Evolutionary conservation across 2,888 invertebrate species (phyloP), one percentile per base, ranked within the genome.

Genomic region (Lapara coniferarum): DNA sequence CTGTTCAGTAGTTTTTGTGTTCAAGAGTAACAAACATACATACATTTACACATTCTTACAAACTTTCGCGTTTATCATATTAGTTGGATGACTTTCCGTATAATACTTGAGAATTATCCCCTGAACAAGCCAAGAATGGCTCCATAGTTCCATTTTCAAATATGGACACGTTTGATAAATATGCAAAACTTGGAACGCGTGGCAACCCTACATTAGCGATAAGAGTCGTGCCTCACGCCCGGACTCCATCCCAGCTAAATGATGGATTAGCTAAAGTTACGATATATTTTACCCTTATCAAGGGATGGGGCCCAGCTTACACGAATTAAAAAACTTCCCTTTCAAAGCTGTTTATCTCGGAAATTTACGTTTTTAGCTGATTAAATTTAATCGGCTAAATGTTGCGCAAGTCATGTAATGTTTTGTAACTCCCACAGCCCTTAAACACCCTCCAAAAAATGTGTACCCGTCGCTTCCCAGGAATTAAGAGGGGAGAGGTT

Each of bases 211-310:
- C 14, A 12, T 8, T 55, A 56, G 56, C 56, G 53, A 67, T 56
- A 56, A 67, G 37, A 67, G 46, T 44, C 56, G n/a, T 44, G 53
- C 30, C 52, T 16, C 51, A 69, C 52, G 52, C 52, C 19, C 53
- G 59, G 30, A 16, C 52, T 58, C 30, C 56, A 56, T 56, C 25
- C 51, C 66, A 14, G 37, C 69, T 66, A 69, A 69, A 69, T 69
- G 69, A 69, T 69, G 66, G 66, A 66, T 69, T 66, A 57, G n/a
- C 51, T 52, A 66, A 67, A 69, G 57, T 69, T 69, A 58, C 69
- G 51, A 69, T 58, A 66, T 58, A 66, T 69, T 69, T 69, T 44
- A 69, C 58, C 69, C 69, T 69, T 69, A 67, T 66, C 69, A 69
- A 67, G 57, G 6, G 53, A 69, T 58, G 53, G 19, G 53, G 66